Conservation (phyloP, 2,888 invertebrate genomes). For the Lomographa bimaculata region DNA sequence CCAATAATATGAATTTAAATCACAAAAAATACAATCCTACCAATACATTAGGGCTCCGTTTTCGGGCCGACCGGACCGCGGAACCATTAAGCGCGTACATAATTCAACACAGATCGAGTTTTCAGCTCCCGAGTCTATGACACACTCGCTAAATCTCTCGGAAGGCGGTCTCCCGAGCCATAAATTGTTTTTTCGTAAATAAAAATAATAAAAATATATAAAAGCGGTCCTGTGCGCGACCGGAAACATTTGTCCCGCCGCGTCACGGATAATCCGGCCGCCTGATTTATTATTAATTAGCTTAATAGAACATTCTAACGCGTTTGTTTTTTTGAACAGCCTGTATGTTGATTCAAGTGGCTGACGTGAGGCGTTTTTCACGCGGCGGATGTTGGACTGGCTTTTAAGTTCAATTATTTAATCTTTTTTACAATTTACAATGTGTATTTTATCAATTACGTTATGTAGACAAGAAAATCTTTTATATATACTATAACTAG, state of each 20-base stretch:
- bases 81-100: slow-evolving; percentile 71
- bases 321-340: slow-evolving; percentile 44
- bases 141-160: slow-evolving; percentile 79
- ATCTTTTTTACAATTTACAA: too few species aligned
- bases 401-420: too few species aligned
- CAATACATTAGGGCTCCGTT: slow-evolving; percentile 64
- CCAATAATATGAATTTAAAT: slow-evolving; percentile 61
- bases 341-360: slow-evolving; percentile 28
- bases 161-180: slow-evolving; percentile 74
- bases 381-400: too few species aligned
- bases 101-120: slow-evolving; percentile 74
- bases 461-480: too few species aligned
- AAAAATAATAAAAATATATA: slow-evolving; percentile 81
- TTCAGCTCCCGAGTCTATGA: slow-evolving; percentile 75
- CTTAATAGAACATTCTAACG: slow-evolving; percentile 56
- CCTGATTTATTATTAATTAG: slow-evolving; percentile 82
- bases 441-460: too few species aligned
- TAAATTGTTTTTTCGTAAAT: slow-evolving; percentile 80
- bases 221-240: slow-evolving; percentile 62
- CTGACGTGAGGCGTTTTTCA: too few species aligned
- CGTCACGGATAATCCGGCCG: slow-evolving; percentile 74
- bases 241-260: slow-evolving; percentile 80
- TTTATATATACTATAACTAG: too few species aligned
- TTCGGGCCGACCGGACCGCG: slow-evolving; percentile 62
- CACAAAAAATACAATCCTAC: slow-evolving; percentile 56